A percentile compares a stretch with the other conserved stretches of the same genome.
These are phyloP conservation scores for Acronicta leporina DNA, from an alignment of 2,888 invertebrate genomes.

Conservation along the genomic window DNA sequence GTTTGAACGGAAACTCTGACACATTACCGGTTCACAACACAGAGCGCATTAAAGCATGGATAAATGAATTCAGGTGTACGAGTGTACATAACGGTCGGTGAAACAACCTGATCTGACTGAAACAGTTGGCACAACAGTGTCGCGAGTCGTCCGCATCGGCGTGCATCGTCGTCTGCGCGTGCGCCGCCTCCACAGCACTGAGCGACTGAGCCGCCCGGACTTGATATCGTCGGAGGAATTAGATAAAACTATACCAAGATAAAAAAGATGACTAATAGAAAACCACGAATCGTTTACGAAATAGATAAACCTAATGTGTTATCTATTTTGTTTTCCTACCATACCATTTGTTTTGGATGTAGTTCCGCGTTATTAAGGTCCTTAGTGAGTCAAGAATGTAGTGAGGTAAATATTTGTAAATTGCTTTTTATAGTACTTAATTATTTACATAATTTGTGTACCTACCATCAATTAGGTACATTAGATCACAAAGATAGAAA, in stretches of 20 bases:
- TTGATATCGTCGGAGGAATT: slow-evolving; percentile 65
- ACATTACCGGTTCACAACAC: slow-evolving; percentile 16
- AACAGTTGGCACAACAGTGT: slow-evolving; percentile 60
- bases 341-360: background rate
- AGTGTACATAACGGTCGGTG: slow-evolving; percentile 26
- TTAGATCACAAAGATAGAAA: no score
- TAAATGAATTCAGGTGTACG: slow-evolving; percentile 20
- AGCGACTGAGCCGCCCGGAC: slow-evolving; percentile 51
- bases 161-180: slow-evolving; percentile 59
- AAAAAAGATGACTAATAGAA: slow-evolving; percentile 77
- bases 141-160: slow-evolving; percentile 55
- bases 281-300: slow-evolving; percentile 57
- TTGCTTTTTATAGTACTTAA: no score
- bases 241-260: slow-evolving; percentile 73
- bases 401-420: no score
- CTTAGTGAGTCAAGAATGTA: no score
- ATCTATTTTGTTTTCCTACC: background rate
- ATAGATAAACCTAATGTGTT: slow-evolving; percentile 52
- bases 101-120: slow-evolving; percentile 61
- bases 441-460: no score
- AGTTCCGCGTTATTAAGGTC: background rate
- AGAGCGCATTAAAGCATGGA: slow-evolving; percentile 17
- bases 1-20: slow-evolving; percentile 27
- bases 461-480: background rate
- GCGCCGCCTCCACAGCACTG: slow-evolving; percentile 54